phyloP scores from a whole-genome alignment of 2,888 invertebrate species.

The Bembecia ichneumoniformis region DNA sequence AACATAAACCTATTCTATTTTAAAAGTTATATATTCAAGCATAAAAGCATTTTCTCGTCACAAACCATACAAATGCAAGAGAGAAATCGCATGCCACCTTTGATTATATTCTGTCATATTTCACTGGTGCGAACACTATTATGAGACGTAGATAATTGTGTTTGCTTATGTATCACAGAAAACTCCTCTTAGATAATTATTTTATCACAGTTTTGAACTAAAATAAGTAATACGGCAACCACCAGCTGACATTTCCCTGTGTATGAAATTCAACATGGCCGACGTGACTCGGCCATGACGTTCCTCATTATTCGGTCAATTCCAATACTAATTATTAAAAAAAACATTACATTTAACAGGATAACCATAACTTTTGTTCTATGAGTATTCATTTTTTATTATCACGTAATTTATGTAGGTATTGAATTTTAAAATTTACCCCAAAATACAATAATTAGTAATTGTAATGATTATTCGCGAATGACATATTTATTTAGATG shows the following conservation, averaged over 20 bases:
- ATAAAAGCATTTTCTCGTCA: slow-evolving; percentile 58
- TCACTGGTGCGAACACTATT: slow-evolving; percentile 30
- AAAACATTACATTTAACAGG: no score
- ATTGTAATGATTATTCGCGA: neutral
- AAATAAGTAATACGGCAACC: slow-evolving; percentile 51
- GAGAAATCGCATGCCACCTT: slow-evolving; percentile 65
- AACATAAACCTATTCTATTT: slow-evolving; percentile 48
- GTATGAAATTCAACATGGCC: slow-evolving; percentile 72
- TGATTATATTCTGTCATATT: slow-evolving; percentile 59
- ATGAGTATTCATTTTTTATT: neutral
- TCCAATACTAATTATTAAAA: slow-evolving; percentile 1
- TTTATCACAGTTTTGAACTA: slow-evolving; percentile 45
- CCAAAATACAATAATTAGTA: neutral
- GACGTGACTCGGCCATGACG: slow-evolving; percentile 60
- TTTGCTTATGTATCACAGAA: slow-evolving; percentile 32
- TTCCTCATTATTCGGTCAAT: slow-evolving; percentile 20
- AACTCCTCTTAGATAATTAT: slow-evolving; percentile 27
- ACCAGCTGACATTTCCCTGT: slow-evolving; percentile 73
- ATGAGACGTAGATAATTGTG: slow-evolving; percentile 19
- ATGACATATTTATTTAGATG: no score
- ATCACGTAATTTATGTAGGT: neutral
- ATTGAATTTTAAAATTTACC: neutral
- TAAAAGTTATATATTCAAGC: slow-evolving; percentile 36
- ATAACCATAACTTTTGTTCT: no score
- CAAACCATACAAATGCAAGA: slow-evolving; percentile 67